Percentiles rank a stretch among this genome's conserved stretches.
phyloP scores from a whole-genome alignment of 2,113 vertebrate species.

The Rhipidura dahli region DNA sequence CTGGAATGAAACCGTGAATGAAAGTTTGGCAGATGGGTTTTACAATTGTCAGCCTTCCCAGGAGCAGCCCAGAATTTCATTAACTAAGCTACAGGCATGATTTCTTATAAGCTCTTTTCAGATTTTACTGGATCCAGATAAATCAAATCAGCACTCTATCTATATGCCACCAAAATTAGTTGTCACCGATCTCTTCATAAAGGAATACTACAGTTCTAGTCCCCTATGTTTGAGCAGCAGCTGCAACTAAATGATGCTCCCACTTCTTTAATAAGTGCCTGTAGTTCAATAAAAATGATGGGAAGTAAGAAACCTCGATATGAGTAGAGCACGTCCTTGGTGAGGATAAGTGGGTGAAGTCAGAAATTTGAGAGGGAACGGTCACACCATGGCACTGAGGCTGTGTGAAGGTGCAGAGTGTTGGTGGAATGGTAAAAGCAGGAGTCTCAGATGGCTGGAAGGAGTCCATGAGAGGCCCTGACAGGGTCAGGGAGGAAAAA shows the following conservation, averaged over 20 bases:
- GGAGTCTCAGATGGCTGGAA: background rate
- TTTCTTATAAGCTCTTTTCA: background rate
- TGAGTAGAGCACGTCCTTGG: background rate
- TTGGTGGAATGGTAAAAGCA: background rate
- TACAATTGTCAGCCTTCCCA: constrained; percentile 31
- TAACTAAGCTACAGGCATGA: background rate
- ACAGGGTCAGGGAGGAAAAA: background rate
- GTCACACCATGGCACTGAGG: background rate
- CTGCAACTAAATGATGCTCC: background rate
- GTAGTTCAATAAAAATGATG: background rate
- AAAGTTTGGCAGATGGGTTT: constrained; percentile 19
- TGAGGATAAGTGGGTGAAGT: background rate
- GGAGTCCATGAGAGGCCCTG: background rate
- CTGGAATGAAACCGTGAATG: constrained; percentile 16
- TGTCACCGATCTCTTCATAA: background rate
- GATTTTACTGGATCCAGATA: background rate
- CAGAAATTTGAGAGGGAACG: background rate
- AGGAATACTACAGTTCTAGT: background rate
- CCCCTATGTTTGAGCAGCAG: background rate
- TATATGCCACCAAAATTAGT: background rate
- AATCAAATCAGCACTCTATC: background rate
- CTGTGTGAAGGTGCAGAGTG: rapidly evolving
- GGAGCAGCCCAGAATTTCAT: constrained; percentile 6
- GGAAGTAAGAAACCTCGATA: background rate
- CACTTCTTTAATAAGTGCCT: background rate